Conservation (phyloP, 92 coral and sea anemone genomes). For the Umimayanthus chanpuru region DNA sequence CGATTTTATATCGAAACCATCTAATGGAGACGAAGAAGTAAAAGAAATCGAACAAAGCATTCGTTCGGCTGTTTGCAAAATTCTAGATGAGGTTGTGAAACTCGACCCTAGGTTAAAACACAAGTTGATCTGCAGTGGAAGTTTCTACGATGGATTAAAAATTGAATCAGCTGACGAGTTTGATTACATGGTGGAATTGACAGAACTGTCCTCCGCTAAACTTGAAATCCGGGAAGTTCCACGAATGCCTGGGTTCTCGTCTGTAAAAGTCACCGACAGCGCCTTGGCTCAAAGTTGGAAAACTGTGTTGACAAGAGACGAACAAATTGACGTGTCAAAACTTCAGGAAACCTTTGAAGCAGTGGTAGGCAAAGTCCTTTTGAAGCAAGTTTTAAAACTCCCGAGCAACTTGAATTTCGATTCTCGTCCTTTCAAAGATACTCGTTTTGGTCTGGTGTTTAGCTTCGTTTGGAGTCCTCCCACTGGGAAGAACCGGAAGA, state of each 20-base stretch:
- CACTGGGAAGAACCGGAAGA: neutral
- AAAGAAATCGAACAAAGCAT: conserved; percentile 16
- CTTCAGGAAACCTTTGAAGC: neutral
- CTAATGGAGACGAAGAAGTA: neutral
- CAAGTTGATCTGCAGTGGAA: conserved; percentile 22
- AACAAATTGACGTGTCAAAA: conserved; percentile 13
- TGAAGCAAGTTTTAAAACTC: neutral
- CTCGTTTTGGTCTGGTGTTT: conserved; percentile 18
- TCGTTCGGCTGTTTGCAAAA: neutral
- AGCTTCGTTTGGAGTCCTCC: neutral
- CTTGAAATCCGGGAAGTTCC: neutral
- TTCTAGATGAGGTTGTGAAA: conserved; percentile 9
- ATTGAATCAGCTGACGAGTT: conserved; percentile 25
- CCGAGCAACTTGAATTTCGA: neutral
- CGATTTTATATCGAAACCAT: neutral
- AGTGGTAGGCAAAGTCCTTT: neutral
- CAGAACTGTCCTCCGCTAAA: conserved; percentile 6
- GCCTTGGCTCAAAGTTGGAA: neutral
- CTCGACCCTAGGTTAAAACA: neutral
- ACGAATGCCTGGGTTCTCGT: neutral
- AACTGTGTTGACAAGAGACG: neutral
- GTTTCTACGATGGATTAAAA: conserved; percentile 26
- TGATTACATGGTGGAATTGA: conserved; percentile 21
- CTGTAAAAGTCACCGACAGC: neutral
- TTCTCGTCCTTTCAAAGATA: neutral